phyloP scores from a whole-genome alignment of 2,888 invertebrate genomes.

The Folsomia candida region DNA sequence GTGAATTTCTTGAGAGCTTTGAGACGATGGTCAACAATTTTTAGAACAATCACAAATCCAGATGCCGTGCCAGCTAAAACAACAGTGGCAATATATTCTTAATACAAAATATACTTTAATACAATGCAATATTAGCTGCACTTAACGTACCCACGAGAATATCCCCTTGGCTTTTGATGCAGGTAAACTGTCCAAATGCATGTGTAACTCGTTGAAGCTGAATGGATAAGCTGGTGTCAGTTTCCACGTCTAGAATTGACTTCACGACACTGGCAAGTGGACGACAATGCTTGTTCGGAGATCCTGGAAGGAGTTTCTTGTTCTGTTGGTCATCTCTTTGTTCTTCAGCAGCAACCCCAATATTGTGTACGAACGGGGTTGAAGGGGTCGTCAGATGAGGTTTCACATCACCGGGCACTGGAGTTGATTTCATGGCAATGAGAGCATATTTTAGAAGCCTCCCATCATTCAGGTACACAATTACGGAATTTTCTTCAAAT shows the following conservation, averaged over 20 bases:
- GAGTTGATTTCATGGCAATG: slow-evolving; percentile 22
- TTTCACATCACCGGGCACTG: slow-evolving; percentile 16
- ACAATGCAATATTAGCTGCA: no score
- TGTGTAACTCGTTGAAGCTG: slow-evolving; percentile 44
- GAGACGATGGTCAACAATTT: slow-evolving; percentile 24
- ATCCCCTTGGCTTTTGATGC: slow-evolving; percentile 35
- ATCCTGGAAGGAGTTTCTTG: neutral
- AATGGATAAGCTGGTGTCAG: slow-evolving; percentile 38
- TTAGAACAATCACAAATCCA: slow-evolving; percentile 43
- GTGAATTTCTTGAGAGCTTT: slow-evolving; percentile 37
- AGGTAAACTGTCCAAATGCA: slow-evolving; percentile 40
- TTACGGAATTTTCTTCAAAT: slow-evolving; percentile 36
- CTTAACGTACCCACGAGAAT: no score
- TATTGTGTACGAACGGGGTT: slow-evolving; percentile 32
- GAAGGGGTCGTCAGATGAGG: slow-evolving; percentile 39
- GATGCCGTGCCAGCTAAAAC: slow-evolving; percentile 44
- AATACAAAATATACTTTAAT: no score
- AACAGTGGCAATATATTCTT: no score
- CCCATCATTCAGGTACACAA: slow-evolving; percentile 47
- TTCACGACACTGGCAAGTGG: slow-evolving; percentile 21
- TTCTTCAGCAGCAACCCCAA: neutral
- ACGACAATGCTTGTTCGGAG: neutral
- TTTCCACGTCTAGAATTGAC: slow-evolving; percentile 27
- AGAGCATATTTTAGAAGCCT: slow-evolving; percentile 43
- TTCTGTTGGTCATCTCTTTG: slow-evolving; percentile 2